Evolutionary conservation across 1,140 invertebrate species (phyloP), one percentile per base, ranked within the genome.

Genomic region (Laodelphax striatellus): DNA sequence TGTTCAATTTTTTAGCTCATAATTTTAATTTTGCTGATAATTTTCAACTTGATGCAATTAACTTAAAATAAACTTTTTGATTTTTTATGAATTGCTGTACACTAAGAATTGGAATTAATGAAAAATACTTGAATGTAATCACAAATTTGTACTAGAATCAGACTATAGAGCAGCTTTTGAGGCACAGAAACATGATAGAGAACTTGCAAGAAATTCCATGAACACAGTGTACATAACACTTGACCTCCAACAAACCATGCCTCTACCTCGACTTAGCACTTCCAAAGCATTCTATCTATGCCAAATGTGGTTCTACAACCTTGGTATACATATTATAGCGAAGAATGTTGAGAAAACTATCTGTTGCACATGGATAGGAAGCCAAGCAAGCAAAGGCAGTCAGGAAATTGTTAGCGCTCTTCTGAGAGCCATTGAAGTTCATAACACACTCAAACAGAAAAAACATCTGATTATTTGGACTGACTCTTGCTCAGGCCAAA

Each of bases 231-330:
- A 57, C 38, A 57, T 57, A 8, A 57, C 24, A 5, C 13, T 42
- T 9, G 34, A 57, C 14, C 16, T 57, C 1, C 55, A 57, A 57
- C 55, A 57, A 42, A 57, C 38, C 14, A 57, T 57, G 55, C 55
- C 38, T 6, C 16, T 57, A 38, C 42, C 44, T 22, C 43, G 46
- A 42, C 55, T 57, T 6, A 42, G 55, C 55, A 34, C 38, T 42
- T 38, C 34, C 8, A 38, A 38, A 38, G 34, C 34, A 11, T 38
- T 38, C 11, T 38, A 38, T 17, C 21, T 58, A 8, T 10, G 42
- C 4, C 56, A 58, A 22, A 16, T 24, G 14, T 58, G 42, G 56
- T 22, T 58, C n/a, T 58, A 58, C 24, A 44, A 58, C 24, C 41
- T 58, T 4, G 56, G 56, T 13, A 58, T 43, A 41, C 56, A 58